Evolutionary conservation across 2,113 vertebrate species (phyloP).

Genomic region (Pseudorasbora parva): DNA sequence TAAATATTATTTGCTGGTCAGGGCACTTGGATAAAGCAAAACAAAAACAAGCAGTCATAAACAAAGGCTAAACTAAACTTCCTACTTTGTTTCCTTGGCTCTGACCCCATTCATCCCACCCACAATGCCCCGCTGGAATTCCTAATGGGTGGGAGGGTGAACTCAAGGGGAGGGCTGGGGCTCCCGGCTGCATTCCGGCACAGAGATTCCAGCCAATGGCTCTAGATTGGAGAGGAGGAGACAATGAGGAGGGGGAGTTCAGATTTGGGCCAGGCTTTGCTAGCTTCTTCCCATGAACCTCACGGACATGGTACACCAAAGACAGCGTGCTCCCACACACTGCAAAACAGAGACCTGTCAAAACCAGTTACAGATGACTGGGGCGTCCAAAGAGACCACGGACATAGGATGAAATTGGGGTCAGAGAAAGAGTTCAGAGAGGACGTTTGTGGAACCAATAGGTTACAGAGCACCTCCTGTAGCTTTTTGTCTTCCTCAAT

Average conservation of each 20-base stretch:
- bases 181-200: constrained; percentile 70
- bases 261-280: constrained; percentile 49
- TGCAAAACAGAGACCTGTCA: constrained; percentile 70
- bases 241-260: constrained; percentile 36
- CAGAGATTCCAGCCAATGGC: constrained; percentile 62
- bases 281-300: constrained; percentile 71
- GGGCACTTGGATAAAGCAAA: background rate
- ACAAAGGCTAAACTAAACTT: constrained; percentile 66
- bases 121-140: constrained; percentile 75
- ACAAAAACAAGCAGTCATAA: constrained; percentile 2
- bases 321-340: constrained; percentile 64
- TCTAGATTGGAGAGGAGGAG: constrained; percentile 30
- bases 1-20: background rate
- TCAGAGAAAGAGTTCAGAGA: constrained; percentile 68
- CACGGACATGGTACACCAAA: constrained; percentile 59
- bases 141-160: constrained; percentile 60
- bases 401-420: constrained; percentile 70
- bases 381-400: constrained; percentile 62
- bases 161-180: constrained; percentile 52
- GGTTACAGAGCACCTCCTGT: constrained; percentile 63
- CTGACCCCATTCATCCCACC: constrained; percentile 73
- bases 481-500: constrained; percentile 63
- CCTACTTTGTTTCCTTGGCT: constrained; percentile 76
- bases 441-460: constrained; percentile 60
- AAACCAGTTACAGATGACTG: constrained; percentile 75